Base-by-base conservation (phyloP, 2,797 vertebrate genomes). In the Bovichtus variegatus region DNA sequence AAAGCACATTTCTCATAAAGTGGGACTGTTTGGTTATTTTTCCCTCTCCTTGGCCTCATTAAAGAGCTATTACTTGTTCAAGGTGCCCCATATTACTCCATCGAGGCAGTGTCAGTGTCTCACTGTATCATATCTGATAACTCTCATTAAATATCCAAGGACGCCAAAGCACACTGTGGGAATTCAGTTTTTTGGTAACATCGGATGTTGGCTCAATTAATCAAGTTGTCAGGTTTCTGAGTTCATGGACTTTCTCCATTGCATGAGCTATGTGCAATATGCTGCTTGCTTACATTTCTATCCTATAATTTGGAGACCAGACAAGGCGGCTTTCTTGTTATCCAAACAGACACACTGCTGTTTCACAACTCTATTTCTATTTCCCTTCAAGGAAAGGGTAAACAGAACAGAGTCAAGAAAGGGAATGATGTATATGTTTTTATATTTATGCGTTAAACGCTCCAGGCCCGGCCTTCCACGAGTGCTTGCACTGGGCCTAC, bases 1-100 rank as follows among this genome's bases (percentile, higher is more conserved):
- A 91, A 91, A 91, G 84, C 81, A 71, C 91, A 84, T 91, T 92
- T 89, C 93, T 93, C 86, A 87, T 94, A 92, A 94, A 95, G 80
- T 81, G 72, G 71, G 84, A 80, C 85, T 87, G 79, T 90, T 85
- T 91, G 77, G 85, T 89, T 90, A 88, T 87, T 91, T 90, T 86
- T 83, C 86, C 84, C 67, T 87, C 87, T 91, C 89, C 85, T 91
- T 90, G 81, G 86, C 90, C 93, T 92, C 90, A 90, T 95, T 94
- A 93, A 90, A 88, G 58, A 74, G 69, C 85, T 78, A 82, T 89
- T 93, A 91, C 87, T 74, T 75, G 84, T 89, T 91, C 89, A 91
- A 92, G 91, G 89, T 93, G 92, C 84, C 91, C 89, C 82, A 85
- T 81, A 87, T 91, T 89, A 55, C 80, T 87, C 60, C 57, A 76